Conservation (phyloP, 2,797 vertebrate genomes). For the Harpagifer antarcticus region DNA sequence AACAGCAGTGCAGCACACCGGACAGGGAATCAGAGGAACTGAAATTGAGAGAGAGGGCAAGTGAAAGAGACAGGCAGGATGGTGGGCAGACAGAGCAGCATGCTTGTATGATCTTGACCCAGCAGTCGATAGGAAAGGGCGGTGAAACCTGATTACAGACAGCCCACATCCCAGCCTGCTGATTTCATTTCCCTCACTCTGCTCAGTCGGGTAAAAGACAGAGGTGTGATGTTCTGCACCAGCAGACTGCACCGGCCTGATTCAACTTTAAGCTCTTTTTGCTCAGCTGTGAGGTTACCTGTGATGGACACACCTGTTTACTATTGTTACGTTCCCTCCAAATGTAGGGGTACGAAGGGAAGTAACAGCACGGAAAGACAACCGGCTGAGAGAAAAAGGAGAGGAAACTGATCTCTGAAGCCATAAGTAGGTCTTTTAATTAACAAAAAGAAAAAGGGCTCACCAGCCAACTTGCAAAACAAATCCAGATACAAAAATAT, state of each 20-base stretch:
- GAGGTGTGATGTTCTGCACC: slow-evolving; percentile 70
- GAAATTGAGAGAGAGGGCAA: slow-evolving; percentile 42
- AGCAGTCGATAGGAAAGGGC: slow-evolving; percentile 75
- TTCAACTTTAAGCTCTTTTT: slow-evolving; percentile 49
- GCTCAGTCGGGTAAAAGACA: slow-evolving; percentile 60
- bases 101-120: slow-evolving; percentile 75
- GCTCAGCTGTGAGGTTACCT: slow-evolving; percentile 34
- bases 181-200: slow-evolving; percentile 74
- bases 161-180: slow-evolving; percentile 77
- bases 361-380: no score
- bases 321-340: no score
- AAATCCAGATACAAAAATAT: no score
- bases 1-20: slow-evolving; percentile 26
- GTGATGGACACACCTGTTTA: slow-evolving; percentile 25
- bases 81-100: slow-evolving; percentile 68
- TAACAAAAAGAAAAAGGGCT: no score
- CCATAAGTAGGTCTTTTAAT: no score
- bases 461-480: no score
- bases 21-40: slow-evolving; percentile 9
- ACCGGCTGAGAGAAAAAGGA: no score
- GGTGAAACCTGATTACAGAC: slow-evolving; percentile 80
- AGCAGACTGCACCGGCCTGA: slow-evolving; percentile 41
- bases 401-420: no score
- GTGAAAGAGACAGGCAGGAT: slow-evolving; percentile 57
- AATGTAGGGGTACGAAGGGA: no score